Evolutionary conservation across 53 echinoderm and acorn worm species (phyloP), one percentile per base, ranked within the genome.

Genomic region (Mesocentrotus franciscanus): DNA sequence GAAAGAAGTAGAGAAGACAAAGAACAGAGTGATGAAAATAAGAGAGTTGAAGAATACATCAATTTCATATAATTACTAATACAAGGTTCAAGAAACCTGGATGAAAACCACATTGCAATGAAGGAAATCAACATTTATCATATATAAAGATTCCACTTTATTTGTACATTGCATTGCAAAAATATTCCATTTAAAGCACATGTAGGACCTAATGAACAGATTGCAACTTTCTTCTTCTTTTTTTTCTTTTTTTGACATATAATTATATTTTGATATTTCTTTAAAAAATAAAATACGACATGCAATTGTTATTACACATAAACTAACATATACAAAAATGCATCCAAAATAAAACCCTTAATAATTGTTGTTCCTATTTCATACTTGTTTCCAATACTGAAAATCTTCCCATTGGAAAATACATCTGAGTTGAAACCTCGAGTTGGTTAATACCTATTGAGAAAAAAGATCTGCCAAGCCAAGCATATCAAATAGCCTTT

Each of bases 111-210:
- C 3, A 26, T 0, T 12, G 1, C 74, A 17, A 74, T 16, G 74
- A 10, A 74, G 9, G 10, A 74, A 74, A 74, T 32, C 10, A 29
- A 78, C 78, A 33, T 5, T 78, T 13, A 33, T 58, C 18, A 1
- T 92, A 71, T 92, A 64, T 91, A 91, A 91, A 91, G 66, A 91
- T 91, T 91, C 35, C 91, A 91, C 64, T 91, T 91, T 91, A 91
- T 91, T 91, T 32, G 27, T 58, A 90, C 27, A 90, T 90, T 90
- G 49, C 91, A 91, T 91, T 35, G 91, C 91, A 91, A 91, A 91
- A 91, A 35, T 64, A 91, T 90, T 58, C 58, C 58, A 90, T 90
- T 90, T 59, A 60, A 90, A 58, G 58, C 90, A 90, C 90, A 90
- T 90, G 58, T 60, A 58, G 61, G 16, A 90, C 60, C 90, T 90